phyloP scores from a whole-genome alignment of 2,797 vertebrate species.

The Aeoliscus strigatus region DNA sequence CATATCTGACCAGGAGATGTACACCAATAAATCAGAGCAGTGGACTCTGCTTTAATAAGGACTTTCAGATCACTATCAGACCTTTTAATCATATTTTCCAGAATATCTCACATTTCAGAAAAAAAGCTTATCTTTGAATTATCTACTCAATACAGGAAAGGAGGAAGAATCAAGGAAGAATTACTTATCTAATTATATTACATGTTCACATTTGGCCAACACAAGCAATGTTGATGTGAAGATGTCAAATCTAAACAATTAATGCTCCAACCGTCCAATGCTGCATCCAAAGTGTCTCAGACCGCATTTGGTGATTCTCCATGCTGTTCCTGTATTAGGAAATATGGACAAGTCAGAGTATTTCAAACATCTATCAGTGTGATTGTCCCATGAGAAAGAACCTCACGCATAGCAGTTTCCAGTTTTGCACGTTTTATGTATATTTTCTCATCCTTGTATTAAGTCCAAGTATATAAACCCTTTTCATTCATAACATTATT shows the following conservation, averaged over 20 bases:
- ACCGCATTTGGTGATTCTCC: conserved; percentile 1
- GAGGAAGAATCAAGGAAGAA: conserved; percentile 1
- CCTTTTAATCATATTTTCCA: no score
- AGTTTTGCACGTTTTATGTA: neutral
- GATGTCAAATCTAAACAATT: conserved; percentile 22
- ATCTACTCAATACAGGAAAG: neutral
- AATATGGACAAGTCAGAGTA: conserved; percentile 5
- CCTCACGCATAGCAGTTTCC: neutral
- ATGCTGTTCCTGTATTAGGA: conserved; percentile 5
- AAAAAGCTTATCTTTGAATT: neutral
- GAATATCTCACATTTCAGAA: neutral
- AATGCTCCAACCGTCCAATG: conserved; percentile 3
- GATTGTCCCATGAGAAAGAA: conserved; percentile 1
- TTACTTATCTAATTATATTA: neutral
- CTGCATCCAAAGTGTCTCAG: conserved; percentile 12
- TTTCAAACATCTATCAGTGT: conserved; percentile 16
- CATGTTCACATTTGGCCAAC: conserved; percentile 13
- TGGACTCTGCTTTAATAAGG: no score
- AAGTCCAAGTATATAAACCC: neutral
- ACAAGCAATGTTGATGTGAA: conserved; percentile 20
- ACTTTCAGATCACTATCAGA: no score
- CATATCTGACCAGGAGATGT: no score
- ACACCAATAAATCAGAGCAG: no score
- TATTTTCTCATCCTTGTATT: neutral
- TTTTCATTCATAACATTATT: neutral